A percentile compares a stretch with the other conserved stretches of the same genome.
These are phyloP conservation scores for Epistrophe grossulariae DNA, from an alignment of 2,888 invertebrate genomes.

Conservation along the genomic window DNA sequence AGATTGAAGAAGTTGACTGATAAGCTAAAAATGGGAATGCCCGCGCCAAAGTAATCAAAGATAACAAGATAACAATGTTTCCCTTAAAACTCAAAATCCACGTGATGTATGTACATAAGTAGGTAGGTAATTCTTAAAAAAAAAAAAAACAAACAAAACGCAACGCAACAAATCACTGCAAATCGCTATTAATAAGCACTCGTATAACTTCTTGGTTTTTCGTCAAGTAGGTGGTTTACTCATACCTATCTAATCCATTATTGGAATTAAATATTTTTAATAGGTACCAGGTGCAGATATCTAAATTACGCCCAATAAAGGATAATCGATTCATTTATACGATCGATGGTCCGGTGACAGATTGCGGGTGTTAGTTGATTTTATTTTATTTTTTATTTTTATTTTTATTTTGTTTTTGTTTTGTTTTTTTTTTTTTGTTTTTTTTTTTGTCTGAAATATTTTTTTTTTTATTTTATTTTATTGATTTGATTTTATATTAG, in stretches of 20 bases:
- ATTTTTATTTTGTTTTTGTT: not conserved
- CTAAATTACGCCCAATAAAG: slow-evolving; percentile 50
- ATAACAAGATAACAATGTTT: not conserved
- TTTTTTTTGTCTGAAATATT: not conserved
- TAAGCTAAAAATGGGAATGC: slow-evolving; percentile 29
- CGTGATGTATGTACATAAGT: slow-evolving; percentile 3
- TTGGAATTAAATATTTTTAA: not conserved
- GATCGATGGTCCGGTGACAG: slow-evolving; percentile 7
- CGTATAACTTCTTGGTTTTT: not conserved
- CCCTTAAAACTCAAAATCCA: slow-evolving; percentile 6
- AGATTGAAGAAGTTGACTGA: not conserved
- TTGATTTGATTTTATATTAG: not conserved
- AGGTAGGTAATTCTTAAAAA: not conserved
- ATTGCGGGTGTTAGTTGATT: not conserved
- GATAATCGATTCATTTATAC: slow-evolving; percentile 26
- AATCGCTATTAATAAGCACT: slow-evolving; percentile 31
- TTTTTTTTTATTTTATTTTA: not conserved
- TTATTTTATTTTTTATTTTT: not conserved
- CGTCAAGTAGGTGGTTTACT: not conserved
- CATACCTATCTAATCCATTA: not conserved
- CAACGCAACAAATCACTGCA: slow-evolving; percentile 45
- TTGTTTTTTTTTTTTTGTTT: not conserved
- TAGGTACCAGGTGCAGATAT: slow-evolving; percentile 11
- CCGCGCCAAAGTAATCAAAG: not conserved
- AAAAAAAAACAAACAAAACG: too few relatives aligned